These are phyloP conservation scores for Ctenosaura bakeri DNA, from an alignment of 2,797 vertebrate species.

Conservation along the genomic window DNA sequence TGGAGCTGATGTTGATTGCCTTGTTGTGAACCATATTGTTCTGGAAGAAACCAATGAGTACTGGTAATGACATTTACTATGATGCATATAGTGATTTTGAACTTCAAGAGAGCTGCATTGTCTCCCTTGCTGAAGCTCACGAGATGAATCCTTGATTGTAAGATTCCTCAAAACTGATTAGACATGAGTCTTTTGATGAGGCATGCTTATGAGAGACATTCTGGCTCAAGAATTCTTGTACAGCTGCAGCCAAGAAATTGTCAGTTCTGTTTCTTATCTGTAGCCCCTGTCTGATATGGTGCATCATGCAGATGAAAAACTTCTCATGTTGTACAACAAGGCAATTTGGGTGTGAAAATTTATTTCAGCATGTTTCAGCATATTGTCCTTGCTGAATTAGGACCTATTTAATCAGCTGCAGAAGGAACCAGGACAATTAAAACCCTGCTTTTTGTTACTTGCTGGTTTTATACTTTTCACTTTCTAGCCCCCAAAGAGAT, in stretches of 20 bases:
- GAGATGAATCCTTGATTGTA: background rate
- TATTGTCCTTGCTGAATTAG: background rate
- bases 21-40: background rate
- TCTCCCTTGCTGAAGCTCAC: background rate
- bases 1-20: background rate
- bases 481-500: background rate
- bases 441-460: background rate
- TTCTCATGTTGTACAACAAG: background rate
- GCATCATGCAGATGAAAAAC: background rate
- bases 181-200: background rate
- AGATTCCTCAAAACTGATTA: background rate
- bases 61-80: background rate
- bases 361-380: background rate
- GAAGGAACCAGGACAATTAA: background rate
- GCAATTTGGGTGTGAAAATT: background rate
- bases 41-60: background rate
- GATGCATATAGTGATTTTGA: conserved; percentile 1
- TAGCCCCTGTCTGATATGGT: background rate
- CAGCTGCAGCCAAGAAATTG: background rate
- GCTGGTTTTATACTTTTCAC: background rate
- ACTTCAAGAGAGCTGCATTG: conserved; percentile 1
- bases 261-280: background rate
- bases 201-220: background rate
- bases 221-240: background rate
- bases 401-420: background rate